These are phyloP conservation scores for Itoplectis maculator DNA, from an alignment of 2,888 invertebrate species.

Conservation along the genomic window DNA sequence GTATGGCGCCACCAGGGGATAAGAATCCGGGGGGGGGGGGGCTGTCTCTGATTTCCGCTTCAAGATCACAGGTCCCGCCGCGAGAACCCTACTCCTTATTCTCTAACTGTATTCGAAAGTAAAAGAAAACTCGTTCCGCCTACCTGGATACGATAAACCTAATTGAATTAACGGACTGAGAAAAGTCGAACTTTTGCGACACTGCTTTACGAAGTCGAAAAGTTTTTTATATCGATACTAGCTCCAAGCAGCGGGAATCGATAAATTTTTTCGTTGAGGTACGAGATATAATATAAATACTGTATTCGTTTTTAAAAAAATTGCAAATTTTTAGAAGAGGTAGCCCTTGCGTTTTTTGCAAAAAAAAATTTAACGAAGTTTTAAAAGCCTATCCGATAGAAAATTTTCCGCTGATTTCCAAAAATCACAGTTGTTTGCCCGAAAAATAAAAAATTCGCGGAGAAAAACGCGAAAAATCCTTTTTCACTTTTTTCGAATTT, in stretches of 20 bases:
- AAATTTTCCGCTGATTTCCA: too few species aligned
- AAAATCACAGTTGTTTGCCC: too few species aligned
- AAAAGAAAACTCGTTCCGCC: slow-evolving; percentile 55
- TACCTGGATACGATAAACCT: slow-evolving; percentile 59
- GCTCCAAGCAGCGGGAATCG: background rate
- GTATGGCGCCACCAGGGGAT: slow-evolving; percentile 57
- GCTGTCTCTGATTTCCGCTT: slow-evolving; percentile 58
- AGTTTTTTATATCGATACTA: slow-evolving; percentile 57
- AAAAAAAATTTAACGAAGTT: too few species aligned
- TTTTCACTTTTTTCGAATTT: too few species aligned
- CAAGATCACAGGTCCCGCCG: slow-evolving; percentile 40
- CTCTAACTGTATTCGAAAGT: slow-evolving; percentile 32
- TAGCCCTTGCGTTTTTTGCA: too few species aligned
- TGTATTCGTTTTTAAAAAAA: too few species aligned
- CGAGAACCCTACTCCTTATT: slow-evolving; percentile 20
- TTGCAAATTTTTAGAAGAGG: too few species aligned
- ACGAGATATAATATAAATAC: too few species aligned
- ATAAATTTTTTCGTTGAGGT: slow-evolving; percentile 11
- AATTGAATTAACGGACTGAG: slow-evolving; percentile 70
- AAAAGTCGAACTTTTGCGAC: slow-evolving; percentile 58
- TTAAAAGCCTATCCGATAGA: too few species aligned
- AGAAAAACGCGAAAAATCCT: too few species aligned
- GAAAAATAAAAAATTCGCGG: too few species aligned
- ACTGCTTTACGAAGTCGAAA: slow-evolving; percentile 37
- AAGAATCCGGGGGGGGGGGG: too few species aligned